These are phyloP conservation scores for Meloidogyne chitwoodi DNA, from an alignment of 1,140 invertebrate species.

Conservation along the genomic window DNA sequence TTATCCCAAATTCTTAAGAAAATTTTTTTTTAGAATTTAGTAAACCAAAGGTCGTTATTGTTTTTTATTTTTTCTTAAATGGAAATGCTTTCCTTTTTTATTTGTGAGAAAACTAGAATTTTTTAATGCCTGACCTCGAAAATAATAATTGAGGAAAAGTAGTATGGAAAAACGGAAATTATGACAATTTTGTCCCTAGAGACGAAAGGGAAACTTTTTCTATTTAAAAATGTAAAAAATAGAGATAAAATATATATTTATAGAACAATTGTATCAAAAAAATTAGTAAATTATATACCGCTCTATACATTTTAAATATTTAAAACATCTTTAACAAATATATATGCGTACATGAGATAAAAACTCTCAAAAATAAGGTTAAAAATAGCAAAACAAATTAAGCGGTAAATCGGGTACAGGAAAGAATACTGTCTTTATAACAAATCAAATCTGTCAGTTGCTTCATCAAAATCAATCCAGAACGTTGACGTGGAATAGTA, in stretches of 20 bases:
- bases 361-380: neutral
- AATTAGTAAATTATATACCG: too few relatives aligned
- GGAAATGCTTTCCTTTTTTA: neutral
- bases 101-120: neutral
- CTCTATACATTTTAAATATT: too few relatives aligned
- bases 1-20: too few relatives aligned
- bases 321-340: neutral
- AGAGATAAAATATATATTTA: neutral
- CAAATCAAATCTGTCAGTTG: slow-evolving; percentile 15
- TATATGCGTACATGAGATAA: neutral
- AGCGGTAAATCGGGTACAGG: slow-evolving; percentile 21
- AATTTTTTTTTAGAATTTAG: neutral
- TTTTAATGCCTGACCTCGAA: neutral
- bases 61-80: neutral
- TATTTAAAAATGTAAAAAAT: neutral
- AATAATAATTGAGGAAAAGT: neutral
- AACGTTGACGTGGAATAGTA: slow-evolving; percentile 5
- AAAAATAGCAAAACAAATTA: neutral
- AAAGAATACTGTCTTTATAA: slow-evolving; percentile 15
- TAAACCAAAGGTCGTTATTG: neutral
- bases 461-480: neutral
- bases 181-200: neutral
- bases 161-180: neutral
- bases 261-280: too few relatives aligned
- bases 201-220: neutral